Evolutionary conservation across 2,888 invertebrate species (phyloP).

Genomic region (Trachelus troglodyta): DNA sequence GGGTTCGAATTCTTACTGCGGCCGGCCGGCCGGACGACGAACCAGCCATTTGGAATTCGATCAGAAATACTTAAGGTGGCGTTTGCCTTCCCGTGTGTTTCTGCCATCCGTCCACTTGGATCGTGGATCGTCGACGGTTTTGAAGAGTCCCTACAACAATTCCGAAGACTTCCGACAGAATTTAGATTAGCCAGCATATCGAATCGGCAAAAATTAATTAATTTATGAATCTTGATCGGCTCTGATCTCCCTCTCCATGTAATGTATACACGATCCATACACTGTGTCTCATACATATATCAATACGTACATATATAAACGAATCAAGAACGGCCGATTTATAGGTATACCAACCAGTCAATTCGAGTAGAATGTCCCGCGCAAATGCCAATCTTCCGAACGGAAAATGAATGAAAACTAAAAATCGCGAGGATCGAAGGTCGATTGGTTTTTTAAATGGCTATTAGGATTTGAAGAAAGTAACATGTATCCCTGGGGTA

Average conservation of each 20-base stretch:
- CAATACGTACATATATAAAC: neutral
- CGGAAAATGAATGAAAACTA: neutral
- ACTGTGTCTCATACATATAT: neutral
- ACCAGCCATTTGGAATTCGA: constrained; percentile 60
- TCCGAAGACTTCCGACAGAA: constrained; percentile 61
- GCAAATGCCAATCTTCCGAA: neutral
- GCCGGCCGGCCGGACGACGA: constrained; percentile 42
- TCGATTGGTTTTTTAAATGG: neutral
- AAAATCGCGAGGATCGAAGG: neutral
- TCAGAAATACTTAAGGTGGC: constrained; percentile 66
- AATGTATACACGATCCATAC: too few species aligned
- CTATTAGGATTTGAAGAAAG: neutral
- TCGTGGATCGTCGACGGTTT: constrained; percentile 17
- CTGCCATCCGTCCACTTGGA: neutral
- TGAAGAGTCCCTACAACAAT: constrained; percentile 38
- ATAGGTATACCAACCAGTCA: neutral
- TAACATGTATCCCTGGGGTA: neutral
- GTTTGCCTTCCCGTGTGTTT: constrained; percentile 45
- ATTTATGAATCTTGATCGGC: constrained; percentile 58
- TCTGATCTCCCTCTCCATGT: neutral
- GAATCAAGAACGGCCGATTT: neutral
- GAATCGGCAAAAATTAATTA: constrained; percentile 65
- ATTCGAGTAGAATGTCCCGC: neutral
- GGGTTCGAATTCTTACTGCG: constrained; percentile 53
- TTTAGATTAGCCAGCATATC: constrained; percentile 64